A percentile compares a stretch with the other conserved stretches of the same genome.
These are phyloP conservation scores for Biston stratarius DNA, from an alignment of 2,888 invertebrate genomes.

Conservation along the genomic window DNA sequence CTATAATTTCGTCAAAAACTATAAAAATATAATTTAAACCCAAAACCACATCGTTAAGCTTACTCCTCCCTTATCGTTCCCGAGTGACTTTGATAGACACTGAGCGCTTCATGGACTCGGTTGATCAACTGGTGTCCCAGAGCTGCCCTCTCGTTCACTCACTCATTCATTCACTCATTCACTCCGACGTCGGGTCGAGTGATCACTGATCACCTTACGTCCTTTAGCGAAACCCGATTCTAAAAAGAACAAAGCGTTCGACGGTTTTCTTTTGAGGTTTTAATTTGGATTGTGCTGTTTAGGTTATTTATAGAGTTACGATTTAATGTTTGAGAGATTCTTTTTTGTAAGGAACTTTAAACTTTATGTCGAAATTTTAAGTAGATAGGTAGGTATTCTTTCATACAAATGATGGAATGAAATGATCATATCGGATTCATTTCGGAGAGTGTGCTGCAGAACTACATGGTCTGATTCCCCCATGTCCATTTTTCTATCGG, in stretches of 20 bases:
- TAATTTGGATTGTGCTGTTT: constrained; percentile 36
- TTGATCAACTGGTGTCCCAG: constrained; percentile 84
- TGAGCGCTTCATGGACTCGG: constrained; percentile 69
- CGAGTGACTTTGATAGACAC: constrained; percentile 77
- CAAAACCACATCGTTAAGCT: constrained; percentile 37
- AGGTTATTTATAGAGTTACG: constrained; percentile 2
- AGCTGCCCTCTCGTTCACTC: constrained; percentile 68
- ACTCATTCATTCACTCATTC: constrained; percentile 72
- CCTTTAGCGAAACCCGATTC: constrained; percentile 60
- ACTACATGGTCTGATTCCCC: no score
- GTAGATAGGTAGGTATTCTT: no score
- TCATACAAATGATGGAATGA: no score
- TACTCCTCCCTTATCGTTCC: constrained; percentile 60
- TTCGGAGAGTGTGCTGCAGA: no score
- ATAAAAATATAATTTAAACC: constrained; percentile 29
- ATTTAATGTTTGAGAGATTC: neutral
- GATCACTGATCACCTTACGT: constrained; percentile 80
- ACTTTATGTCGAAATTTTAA: no score
- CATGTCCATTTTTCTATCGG: no score
- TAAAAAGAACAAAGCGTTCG: constrained; percentile 55
- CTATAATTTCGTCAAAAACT: neutral
- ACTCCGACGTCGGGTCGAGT: constrained; percentile 76
- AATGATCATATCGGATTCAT: no score
- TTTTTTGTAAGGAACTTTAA: neutral
- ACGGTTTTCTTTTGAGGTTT: constrained; percentile 44